A percentile compares a stretch with the other conserved stretches of the same genome.
phyloP scores from a whole-genome alignment of 2,797 vertebrate genomes.

The Champsocephalus gunnari region DNA sequence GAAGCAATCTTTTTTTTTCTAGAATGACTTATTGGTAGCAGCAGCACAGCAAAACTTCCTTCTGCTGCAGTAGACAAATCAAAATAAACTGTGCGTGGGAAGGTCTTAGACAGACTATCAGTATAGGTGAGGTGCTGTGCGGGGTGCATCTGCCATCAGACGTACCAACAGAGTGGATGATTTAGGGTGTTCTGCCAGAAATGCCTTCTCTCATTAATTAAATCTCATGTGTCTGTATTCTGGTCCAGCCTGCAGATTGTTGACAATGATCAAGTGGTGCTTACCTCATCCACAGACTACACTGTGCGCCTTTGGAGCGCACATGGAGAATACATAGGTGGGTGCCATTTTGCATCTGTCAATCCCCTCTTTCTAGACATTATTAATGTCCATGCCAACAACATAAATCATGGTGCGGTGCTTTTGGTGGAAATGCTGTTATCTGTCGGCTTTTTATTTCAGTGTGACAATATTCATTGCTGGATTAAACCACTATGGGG shows the following conservation, averaged over 20 bases:
- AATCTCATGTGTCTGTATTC: constrained; percentile 57
- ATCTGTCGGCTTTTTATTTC: constrained; percentile 30
- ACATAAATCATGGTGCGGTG: constrained; percentile 37
- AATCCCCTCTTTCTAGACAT: constrained; percentile 25
- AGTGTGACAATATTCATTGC: background rate
- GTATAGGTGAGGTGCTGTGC: constrained; percentile 47
- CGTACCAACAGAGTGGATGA: constrained; percentile 42
- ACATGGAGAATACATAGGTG: constrained; percentile 79
- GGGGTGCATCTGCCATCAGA: constrained; percentile 46
- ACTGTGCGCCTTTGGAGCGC: constrained; percentile 82
- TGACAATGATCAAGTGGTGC: constrained; percentile 81
- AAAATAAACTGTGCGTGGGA: constrained; percentile 49
- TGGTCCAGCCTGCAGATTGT: constrained; percentile 81
- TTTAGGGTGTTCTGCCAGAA: constrained; percentile 59
- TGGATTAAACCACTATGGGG: constrained; percentile 13
- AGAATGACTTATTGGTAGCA: constrained; percentile 17
- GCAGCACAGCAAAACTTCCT: constrained; percentile 19
- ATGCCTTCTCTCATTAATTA: constrained; percentile 55
- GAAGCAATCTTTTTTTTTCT: constrained; percentile 27
- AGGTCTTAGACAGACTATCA: constrained; percentile 43
- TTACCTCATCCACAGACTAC: constrained; percentile 81
- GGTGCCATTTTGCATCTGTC: constrained; percentile 50
- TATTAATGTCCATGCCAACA: constrained; percentile 46
- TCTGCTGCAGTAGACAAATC: constrained; percentile 35
- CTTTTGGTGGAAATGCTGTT: constrained; percentile 18